These are phyloP conservation scores for Diadegma fenestrale DNA, from an alignment of 2,888 invertebrate species.

Conservation along the genomic window DNA sequence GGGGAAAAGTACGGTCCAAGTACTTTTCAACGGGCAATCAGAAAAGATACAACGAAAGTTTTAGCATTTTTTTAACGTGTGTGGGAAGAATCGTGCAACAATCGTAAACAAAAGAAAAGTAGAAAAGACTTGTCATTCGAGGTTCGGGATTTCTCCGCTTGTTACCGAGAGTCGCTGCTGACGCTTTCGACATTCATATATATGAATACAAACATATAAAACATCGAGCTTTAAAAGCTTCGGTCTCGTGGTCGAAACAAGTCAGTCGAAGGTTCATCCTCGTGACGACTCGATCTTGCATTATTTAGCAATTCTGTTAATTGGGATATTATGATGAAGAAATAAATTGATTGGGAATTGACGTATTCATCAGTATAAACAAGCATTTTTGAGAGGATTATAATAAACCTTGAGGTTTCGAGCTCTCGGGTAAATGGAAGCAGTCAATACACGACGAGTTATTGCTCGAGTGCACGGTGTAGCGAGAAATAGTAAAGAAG, in stretches of 20 bases:
- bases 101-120: not conserved
- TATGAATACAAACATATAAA: not conserved
- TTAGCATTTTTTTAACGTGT: not conserved
- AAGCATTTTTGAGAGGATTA: slow-evolving; percentile 14
- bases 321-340: not conserved
- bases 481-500: slow-evolving; percentile 34
- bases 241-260: slow-evolving; percentile 1
- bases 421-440: slow-evolving; percentile 67
- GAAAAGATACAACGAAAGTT: not conserved
- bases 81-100: not conserved
- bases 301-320: not conserved
- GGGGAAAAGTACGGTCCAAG: not conserved
- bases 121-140: not conserved
- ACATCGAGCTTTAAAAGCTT: slow-evolving; percentile 51
- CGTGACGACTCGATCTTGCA: slow-evolving; percentile 17
- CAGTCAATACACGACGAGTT: slow-evolving; percentile 41
- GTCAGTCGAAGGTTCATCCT: slow-evolving; percentile 44
- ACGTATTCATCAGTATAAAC: not conserved
- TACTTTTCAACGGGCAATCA: slow-evolving; percentile 5
- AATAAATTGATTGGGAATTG: not conserved
- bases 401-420: slow-evolving; percentile 32
- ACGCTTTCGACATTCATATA: slow-evolving; percentile 16
- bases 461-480: slow-evolving; percentile 36
- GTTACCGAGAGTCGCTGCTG: not conserved
- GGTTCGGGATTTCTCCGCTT: slow-evolving; percentile 7